Conservation (phyloP, 1,140 invertebrate genomes). For the Drosophila bifasciata region DNA sequence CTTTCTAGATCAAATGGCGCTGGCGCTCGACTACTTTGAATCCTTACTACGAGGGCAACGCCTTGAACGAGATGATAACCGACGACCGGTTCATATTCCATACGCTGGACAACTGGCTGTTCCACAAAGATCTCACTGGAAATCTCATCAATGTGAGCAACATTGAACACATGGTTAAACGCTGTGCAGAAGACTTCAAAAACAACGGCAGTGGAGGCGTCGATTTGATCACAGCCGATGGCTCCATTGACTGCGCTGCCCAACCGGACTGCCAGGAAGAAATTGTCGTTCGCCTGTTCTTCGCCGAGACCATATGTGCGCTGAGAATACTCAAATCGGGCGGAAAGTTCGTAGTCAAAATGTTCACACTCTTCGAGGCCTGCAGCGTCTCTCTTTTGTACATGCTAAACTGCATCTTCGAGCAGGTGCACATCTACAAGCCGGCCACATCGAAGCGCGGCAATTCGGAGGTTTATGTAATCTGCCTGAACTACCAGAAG, state of each 20-base stretch:
- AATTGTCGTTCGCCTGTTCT: conserved; percentile 90
- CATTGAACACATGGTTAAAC: conserved; percentile 86
- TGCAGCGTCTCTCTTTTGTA: conserved; percentile 92
- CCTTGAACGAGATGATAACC: conserved; percentile 89
- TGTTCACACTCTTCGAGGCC: conserved; percentile 96
- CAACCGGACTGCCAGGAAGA: conserved; percentile 94
- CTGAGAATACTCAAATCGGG: conserved; percentile 88
- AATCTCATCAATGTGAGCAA: conserved; percentile 90
- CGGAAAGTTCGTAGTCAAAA: conserved; percentile 94
- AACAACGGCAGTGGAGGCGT: conserved; percentile 31
- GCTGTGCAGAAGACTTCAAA: conserved; percentile 41
- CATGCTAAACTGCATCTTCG: conserved; percentile 88
- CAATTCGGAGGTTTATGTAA: conserved; percentile 96
- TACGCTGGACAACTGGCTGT: conserved; percentile 92
- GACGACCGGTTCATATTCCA: conserved; percentile 94
- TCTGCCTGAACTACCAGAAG: conserved; percentile 86
- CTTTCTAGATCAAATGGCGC: conserved; percentile 87
- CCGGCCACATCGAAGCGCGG: conserved; percentile 96
- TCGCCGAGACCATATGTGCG: conserved; percentile 92
- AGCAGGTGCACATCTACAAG: conserved; percentile 91
- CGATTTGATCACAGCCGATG: conserved; percentile 94
- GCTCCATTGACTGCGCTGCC: conserved; percentile 94
- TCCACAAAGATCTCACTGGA: conserved; percentile 93
- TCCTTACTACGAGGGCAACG: conserved; percentile 96
- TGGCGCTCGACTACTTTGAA: conserved; percentile 95